phyloP scores from a whole-genome alignment of 2,888 invertebrate genomes.

The Agrotis exclamationis region DNA sequence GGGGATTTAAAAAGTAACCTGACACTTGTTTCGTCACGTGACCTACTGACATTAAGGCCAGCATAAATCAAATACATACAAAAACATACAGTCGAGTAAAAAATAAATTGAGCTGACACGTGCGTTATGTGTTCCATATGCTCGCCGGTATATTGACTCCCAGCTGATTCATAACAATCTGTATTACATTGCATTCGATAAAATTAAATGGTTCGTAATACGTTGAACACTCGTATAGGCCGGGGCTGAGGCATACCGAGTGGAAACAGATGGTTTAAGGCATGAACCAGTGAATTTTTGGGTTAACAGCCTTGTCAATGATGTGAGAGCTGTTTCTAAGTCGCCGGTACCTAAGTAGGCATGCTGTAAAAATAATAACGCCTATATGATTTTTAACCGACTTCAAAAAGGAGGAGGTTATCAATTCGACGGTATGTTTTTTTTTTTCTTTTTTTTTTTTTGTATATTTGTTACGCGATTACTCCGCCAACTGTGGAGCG shows the following conservation, averaged over 20 bases:
- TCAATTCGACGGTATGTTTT: no score
- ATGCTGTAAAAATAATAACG: no score
- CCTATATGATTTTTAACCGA: no score
- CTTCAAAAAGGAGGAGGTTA: no score
- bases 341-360: not conserved
- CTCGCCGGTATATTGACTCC: conserved; percentile 50
- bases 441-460: no score
- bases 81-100: conserved; percentile 49
- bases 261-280: conserved; percentile 31
- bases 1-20: conserved; percentile 34
- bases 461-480: no score
- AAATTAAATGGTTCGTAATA: conserved; percentile 61
- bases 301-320: not conserved
- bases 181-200: conserved; percentile 57
- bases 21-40: conserved; percentile 56
- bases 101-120: conserved; percentile 55
- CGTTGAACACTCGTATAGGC: conserved; percentile 36
- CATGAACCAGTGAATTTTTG: conserved; percentile 5
- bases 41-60: conserved; percentile 57
- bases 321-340: not conserved
- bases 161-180: conserved; percentile 62
- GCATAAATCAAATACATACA: conserved; percentile 53
- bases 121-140: conserved; percentile 55
- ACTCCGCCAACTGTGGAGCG: no score
- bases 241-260: conserved; percentile 13